Percentiles rank a stretch among this genome's conserved stretches.
These are phyloP conservation scores for Porites lutea DNA, from an alignment of 64 coral and sea anemone species.

Conservation along the genomic window DNA sequence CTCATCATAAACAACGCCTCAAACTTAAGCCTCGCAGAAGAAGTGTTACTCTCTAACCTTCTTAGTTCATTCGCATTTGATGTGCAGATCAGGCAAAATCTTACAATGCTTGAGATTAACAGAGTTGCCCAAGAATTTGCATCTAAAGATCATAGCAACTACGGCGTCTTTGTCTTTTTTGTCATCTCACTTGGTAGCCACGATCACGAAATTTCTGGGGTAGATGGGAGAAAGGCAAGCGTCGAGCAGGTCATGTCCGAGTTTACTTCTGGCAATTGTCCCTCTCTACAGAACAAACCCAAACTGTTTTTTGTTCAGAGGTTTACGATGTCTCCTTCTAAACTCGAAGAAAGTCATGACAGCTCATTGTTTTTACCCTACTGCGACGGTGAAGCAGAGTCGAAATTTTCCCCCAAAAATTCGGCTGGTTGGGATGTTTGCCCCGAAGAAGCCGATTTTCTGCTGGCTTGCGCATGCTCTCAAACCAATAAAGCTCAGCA, in stretches of 20 bases:
- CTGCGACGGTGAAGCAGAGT: background rate
- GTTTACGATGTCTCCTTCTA: background rate
- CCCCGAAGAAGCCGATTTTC: conserved; percentile 29
- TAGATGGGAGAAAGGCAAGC: conserved; percentile 1
- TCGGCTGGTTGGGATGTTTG: background rate
- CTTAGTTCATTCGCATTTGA: background rate
- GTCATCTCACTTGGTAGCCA: background rate
- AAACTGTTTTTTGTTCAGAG: conserved; percentile 30
- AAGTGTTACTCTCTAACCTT: background rate
- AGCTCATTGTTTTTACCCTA: background rate
- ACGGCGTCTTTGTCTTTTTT: background rate
- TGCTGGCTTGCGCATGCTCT: background rate
- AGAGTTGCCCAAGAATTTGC: background rate
- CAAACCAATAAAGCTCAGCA: too few species aligned
- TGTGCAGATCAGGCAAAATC: background rate
- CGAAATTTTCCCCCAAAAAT: too few species aligned
- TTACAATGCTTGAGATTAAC: background rate
- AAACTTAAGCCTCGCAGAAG: background rate
- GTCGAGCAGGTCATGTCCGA: conserved; percentile 14
- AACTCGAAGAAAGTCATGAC: background rate
- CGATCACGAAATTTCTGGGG: background rate
- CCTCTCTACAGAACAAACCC: background rate
- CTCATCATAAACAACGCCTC: conserved; percentile 21
- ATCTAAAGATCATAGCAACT: background rate
- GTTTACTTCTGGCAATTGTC: background rate